These are phyloP conservation scores for Smutsia temminckii DNA, from an alignment of 2,797 vertebrate species.

Conservation along the genomic window DNA sequence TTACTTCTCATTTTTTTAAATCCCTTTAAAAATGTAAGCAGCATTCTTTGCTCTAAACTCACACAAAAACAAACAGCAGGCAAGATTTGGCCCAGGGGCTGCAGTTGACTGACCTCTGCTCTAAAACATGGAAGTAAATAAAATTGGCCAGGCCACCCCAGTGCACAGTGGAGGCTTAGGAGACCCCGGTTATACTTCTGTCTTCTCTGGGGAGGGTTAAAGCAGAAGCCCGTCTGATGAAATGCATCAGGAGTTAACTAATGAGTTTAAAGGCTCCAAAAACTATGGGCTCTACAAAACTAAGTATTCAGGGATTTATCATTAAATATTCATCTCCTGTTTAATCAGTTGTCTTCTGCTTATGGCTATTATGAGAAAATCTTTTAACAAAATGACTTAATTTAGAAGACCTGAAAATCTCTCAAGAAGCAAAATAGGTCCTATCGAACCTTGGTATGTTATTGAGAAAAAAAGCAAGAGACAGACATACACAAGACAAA, in stretches of 20 bases:
- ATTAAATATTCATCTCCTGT: conserved; percentile 61
- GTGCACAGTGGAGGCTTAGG: background rate
- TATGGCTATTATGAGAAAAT: conserved; percentile 42
- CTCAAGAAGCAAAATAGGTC: conserved; percentile 34
- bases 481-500: background rate
- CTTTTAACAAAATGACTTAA: conserved; percentile 54
- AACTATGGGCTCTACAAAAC: conserved; percentile 50
- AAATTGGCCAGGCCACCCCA: background rate
- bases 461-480: background rate
- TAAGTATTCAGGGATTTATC: conserved; percentile 44
- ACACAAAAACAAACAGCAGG: background rate
- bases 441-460: background rate
- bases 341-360: conserved; percentile 55
- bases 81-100: background rate
- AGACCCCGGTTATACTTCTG: background rate
- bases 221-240: conserved; percentile 21
- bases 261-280: conserved; percentile 41
- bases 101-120: background rate
- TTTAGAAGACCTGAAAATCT: conserved; percentile 16
- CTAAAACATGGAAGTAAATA: background rate
- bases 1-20: background rate
- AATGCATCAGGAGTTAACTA: conserved; percentile 49
- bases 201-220: conserved; percentile 23
- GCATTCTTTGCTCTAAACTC: background rate
- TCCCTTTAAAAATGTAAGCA: background rate